A percentile compares a stretch with the other conserved stretches of the same genome.
Evolutionary conservation across 2,113 vertebrate genomes (phyloP).

Genomic region (Dipodomys spectabilis): DNA sequence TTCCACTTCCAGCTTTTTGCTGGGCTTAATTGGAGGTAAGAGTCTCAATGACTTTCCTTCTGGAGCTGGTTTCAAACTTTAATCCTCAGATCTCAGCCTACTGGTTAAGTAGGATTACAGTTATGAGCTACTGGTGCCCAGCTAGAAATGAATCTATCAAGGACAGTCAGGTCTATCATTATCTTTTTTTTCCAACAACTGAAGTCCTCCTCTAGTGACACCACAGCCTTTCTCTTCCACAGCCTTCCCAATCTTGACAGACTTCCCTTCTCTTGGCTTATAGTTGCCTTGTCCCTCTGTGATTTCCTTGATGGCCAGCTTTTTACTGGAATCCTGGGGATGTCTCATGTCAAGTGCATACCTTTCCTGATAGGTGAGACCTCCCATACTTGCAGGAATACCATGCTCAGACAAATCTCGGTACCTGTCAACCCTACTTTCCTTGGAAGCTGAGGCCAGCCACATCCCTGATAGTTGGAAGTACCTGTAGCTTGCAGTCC

Average conservation of each 20-base stretch:
- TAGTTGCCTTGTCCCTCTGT: too few species aligned
- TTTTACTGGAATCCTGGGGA: not conserved
- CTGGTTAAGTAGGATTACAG: too few species aligned
- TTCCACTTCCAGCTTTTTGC: too few species aligned
- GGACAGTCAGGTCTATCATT: not conserved
- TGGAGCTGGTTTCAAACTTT: too few species aligned
- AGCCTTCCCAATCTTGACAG: not conserved
- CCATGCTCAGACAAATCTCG: not conserved
- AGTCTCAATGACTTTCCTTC: too few species aligned
- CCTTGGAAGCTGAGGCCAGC: not conserved
- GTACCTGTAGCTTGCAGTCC: not conserved
- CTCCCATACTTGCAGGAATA: not conserved
- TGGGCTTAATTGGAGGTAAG: too few species aligned
- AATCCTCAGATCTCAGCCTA: too few species aligned
- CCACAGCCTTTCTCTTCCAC: not conserved
- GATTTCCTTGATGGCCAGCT: not conserved
- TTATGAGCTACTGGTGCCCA: too few species aligned
- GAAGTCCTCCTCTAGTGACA: not conserved
- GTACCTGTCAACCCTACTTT: not conserved
- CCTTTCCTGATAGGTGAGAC: not conserved
- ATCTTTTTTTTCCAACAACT: not conserved
- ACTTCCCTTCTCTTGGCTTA: not conserved
- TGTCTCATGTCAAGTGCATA: rapidly evolving
- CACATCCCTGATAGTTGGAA: not conserved
- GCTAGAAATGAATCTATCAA: too few species aligned